Base-by-base conservation (phyloP, 1,140 invertebrate species). In the Littorina saxatilis region DNA sequence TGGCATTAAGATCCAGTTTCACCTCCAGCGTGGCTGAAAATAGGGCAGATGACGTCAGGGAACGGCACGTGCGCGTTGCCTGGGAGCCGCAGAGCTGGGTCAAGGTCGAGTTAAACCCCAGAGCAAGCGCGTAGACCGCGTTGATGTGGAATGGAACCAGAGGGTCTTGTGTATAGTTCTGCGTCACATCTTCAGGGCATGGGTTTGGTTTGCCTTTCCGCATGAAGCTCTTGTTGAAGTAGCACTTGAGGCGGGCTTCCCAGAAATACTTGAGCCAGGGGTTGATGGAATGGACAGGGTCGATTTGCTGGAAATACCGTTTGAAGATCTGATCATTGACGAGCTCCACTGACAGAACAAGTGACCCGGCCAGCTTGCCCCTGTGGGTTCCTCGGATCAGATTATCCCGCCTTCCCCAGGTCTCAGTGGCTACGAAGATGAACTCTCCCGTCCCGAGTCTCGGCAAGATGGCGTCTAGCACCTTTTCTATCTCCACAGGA, bases 171-270 rank as follows among this genome's bases (percentile, higher is more conserved):
- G 37, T 15, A 61, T 66, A 70, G 27, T 68, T 27, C 2, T 40
- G 17, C 0, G 68, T 23, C 15, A 72, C 43, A 13, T 68, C 23
- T 1, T 52, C 32, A 0, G 27, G n/a, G 35, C 79, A 80, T 1
- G 32, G 63, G 4, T 40, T 39, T 13, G 0, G 39, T 52, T 43
- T 80, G 23, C 29, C 61, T 37, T 66, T 29, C 23, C 79, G 50
- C 66, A 32, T 9, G 43, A 80, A 80, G 40, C 79, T 80, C 27
- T 72, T 72, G n/a, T 50, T 29, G 27, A 80, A 55, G 32, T 72
- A 72, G 43, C 79, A 80, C 32, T 70, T 70, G 17, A 47, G 40
- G 15, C 47, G 20, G 1, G 3, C 35, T 47, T 80, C 79, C 79
- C 66, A 80, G 50, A 80, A 80, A 32, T 70, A 52, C 1, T 37